Evolutionary conservation across 2,888 invertebrate genomes (phyloP).

Genomic region (Saturnia japonica): DNA sequence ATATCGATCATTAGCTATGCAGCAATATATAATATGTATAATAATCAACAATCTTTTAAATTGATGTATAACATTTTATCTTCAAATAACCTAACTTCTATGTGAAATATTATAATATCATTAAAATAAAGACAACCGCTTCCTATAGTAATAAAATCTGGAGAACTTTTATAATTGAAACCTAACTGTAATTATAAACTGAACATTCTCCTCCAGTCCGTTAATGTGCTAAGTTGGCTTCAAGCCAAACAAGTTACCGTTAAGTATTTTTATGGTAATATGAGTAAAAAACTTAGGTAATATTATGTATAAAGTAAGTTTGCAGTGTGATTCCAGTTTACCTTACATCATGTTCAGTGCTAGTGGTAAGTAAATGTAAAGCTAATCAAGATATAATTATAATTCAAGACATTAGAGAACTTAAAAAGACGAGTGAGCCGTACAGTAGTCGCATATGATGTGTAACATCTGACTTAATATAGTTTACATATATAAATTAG

Average conservation of each 20-base stretch:
- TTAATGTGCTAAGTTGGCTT: constrained; percentile 37
- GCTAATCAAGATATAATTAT: too few relatives aligned
- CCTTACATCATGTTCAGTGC: background rate
- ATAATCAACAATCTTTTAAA: background rate
- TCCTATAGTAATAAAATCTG: constrained; percentile 1
- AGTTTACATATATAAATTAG: too few relatives aligned
- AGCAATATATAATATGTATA: background rate
- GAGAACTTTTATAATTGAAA: constrained; percentile 10
- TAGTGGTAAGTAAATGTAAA: background rate
- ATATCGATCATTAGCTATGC: background rate
- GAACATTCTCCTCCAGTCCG: constrained; percentile 42
- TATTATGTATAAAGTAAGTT: background rate
- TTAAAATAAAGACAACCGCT: background rate
- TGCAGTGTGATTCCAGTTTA: background rate
- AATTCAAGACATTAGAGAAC: background rate
- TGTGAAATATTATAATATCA: too few relatives aligned
- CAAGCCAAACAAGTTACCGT: constrained; percentile 33
- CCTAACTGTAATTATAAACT: constrained; percentile 31
- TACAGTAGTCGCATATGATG: too few relatives aligned
- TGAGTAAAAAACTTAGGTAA: background rate
- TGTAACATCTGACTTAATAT: too few relatives aligned
- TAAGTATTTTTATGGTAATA: constrained; percentile 10
- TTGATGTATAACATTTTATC: background rate
- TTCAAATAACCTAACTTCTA: background rate
- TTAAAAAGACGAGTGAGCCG: too few relatives aligned